Percentiles rank a stretch among this genome's conserved stretches.
These are phyloP conservation scores for Drosophila mercatorum DNA, from an alignment of 2,888 invertebrate species.

Conservation along the genomic window DNA sequence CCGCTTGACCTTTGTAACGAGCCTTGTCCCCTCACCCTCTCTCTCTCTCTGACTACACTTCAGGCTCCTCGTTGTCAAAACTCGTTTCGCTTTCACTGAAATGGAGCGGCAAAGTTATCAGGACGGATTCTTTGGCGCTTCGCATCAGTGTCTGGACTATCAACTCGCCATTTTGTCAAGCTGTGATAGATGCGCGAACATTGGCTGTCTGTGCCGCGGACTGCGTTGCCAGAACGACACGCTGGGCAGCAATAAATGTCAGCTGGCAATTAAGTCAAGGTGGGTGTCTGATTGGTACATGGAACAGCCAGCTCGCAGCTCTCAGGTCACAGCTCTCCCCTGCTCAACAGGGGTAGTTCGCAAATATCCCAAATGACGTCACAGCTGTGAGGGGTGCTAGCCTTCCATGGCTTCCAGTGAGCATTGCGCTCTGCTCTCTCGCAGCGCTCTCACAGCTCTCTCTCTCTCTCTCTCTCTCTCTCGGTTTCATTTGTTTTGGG, in stretches of 20 bases:
- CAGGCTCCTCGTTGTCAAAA: slow-evolving; percentile 33
- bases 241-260: slow-evolving; percentile 68
- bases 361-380: slow-evolving; percentile 56
- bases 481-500: slow-evolving; percentile 66
- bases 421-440: slow-evolving; percentile 9
- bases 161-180: slow-evolving; percentile 27
- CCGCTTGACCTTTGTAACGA: neutral
- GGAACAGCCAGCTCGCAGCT: neutral
- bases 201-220: slow-evolving; percentile 29
- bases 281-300: slow-evolving; percentile 6
- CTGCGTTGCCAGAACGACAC: slow-evolving; percentile 50
- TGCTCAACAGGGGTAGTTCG: slow-evolving; percentile 22
- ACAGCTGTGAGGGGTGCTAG: slow-evolving; percentile 44
- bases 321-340: neutral
- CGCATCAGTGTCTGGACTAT: slow-evolving; percentile 37
- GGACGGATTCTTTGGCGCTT: slow-evolving; percentile 37
- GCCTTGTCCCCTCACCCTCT: neutral
- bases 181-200: slow-evolving; percentile 52
- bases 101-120: slow-evolving; percentile 37
- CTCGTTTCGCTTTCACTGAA: slow-evolving; percentile 36
- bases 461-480: too few species aligned
- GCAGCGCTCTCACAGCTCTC: too few species aligned
- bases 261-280: slow-evolving; percentile 67
- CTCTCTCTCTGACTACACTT: neutral
- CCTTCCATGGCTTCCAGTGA: slow-evolving; percentile 31